Conservation (phyloP, 2,797 vertebrate genomes). For the Numenius phaeopus region DNA sequence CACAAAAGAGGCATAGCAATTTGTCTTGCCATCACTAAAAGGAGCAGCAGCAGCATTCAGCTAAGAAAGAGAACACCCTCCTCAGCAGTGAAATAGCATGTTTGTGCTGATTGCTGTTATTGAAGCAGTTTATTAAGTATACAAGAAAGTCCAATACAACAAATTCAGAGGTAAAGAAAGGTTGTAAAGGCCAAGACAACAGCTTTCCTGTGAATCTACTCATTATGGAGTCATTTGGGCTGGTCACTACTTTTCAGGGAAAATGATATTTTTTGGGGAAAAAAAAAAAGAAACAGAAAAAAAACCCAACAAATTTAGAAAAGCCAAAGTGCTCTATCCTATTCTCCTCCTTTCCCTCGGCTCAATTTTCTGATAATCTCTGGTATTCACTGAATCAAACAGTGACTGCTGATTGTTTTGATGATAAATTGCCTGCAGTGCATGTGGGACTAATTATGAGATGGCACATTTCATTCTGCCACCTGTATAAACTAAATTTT, state of each 20-base stretch:
- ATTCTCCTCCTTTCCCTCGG: not conserved
- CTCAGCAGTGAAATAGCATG: not conserved
- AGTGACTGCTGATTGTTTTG: constrained; percentile 79
- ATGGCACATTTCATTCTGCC: constrained; percentile 76
- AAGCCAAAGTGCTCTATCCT: not conserved
- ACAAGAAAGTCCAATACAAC: constrained; percentile 14
- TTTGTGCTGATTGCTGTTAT: constrained; percentile 35
- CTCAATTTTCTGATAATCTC: constrained; percentile 58
- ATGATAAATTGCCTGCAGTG: constrained; percentile 77
- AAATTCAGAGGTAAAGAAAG: constrained; percentile 12
- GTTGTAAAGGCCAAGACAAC: constrained; percentile 15
- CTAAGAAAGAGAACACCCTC: not conserved
- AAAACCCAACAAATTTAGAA: not conserved
- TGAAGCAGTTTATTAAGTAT: constrained; percentile 43
- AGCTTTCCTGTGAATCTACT: constrained; percentile 4
- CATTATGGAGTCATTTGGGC: constrained; percentile 60
- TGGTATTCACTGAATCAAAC: constrained; percentile 61
- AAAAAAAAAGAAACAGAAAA: accelerated
- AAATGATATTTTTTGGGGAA: not conserved
- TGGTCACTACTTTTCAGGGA: not conserved
- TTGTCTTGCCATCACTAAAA: not conserved
- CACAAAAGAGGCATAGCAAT: not conserved
- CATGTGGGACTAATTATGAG: constrained; percentile 81
- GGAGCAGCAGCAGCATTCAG: not conserved
- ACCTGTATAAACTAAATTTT: constrained; percentile 76